Conservation (phyloP, 2,797 vertebrate genomes). For the Dryobates pubescens region DNA sequence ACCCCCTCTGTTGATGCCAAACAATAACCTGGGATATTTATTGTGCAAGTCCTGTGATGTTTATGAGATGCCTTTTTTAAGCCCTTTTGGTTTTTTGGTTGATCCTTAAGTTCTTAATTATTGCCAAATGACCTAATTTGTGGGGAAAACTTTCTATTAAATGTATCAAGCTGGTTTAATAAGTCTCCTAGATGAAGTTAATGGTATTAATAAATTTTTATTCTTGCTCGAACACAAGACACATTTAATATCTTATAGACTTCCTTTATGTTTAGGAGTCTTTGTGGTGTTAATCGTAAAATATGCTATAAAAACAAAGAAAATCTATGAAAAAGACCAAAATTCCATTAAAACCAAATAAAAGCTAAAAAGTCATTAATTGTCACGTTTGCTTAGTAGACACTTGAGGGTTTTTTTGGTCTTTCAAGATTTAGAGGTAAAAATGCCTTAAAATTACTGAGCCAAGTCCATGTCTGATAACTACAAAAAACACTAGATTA, state of each 20-base stretch:
- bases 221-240: neutral
- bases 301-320: neutral
- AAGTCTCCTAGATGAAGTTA: slow-evolving; percentile 4
- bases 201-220: neutral
- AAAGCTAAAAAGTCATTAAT: neutral
- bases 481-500: neutral
- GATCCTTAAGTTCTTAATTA: neutral
- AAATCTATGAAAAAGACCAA: neutral
- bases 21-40: slow-evolving; percentile 8
- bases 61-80: slow-evolving; percentile 23
- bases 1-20: neutral
- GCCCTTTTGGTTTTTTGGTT: neutral
- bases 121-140: slow-evolving; percentile 32
- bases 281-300: slow-evolving; percentile 7
- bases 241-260: neutral
- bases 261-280: neutral
- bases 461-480: neutral
- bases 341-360: neutral
- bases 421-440: neutral
- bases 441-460: neutral
- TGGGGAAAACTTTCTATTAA: slow-evolving; percentile 18
- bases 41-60: neutral
- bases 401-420: neutral
- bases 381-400: neutral
- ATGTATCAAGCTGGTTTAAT: slow-evolving; percentile 39